Percentiles rank a stretch among this genome's conserved stretches.
phyloP scores from a whole-genome alignment of 2,888 invertebrate genomes.

The Thera obeliscata region DNA sequence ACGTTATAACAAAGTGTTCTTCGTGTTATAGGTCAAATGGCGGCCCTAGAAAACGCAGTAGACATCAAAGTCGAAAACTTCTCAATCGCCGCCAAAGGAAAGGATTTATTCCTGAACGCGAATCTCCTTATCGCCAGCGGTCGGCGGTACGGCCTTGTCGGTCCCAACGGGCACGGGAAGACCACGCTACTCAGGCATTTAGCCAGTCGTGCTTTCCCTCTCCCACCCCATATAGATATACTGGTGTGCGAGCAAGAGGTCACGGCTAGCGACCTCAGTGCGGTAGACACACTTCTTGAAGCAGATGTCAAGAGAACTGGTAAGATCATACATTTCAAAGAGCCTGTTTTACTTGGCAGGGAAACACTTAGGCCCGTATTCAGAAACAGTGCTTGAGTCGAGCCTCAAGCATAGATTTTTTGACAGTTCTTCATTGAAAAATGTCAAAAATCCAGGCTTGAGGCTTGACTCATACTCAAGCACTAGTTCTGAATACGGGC shows the following conservation, averaged over 20 bases:
- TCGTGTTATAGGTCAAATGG: slow-evolving; percentile 85
- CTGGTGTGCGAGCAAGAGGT: slow-evolving; percentile 99
- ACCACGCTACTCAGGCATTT: slow-evolving; percentile 98
- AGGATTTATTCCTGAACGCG: slow-evolving; percentile 98
- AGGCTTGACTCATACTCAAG: no score
- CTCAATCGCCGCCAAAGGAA: slow-evolving; percentile 98
- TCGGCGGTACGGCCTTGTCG: slow-evolving; percentile 98
- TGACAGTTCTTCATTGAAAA: no score
- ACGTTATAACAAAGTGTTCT: slow-evolving; percentile 6
- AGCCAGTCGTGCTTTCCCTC: slow-evolving; percentile 94
- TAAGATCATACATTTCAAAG: slow-evolving; percentile 4
- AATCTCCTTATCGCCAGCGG: slow-evolving; percentile 96
- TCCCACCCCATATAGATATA: slow-evolving; percentile 98
- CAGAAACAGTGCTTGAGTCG: no score
- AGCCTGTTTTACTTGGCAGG: not conserved
- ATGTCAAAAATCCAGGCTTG: no score
- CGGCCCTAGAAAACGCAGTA: slow-evolving; percentile 94
- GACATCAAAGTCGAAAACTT: slow-evolving; percentile 99
- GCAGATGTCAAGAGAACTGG: slow-evolving; percentile 95
- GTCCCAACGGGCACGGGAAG: slow-evolving; percentile 99
- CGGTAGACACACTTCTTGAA: slow-evolving; percentile 96
- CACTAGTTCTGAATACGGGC: no score
- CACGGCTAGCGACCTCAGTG: slow-evolving; percentile 95
- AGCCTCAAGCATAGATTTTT: no score
- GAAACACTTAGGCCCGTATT: not conserved